phyloP scores from a whole-genome alignment of 2,113 vertebrate genomes.

The Ctenomys sociabilis region DNA sequence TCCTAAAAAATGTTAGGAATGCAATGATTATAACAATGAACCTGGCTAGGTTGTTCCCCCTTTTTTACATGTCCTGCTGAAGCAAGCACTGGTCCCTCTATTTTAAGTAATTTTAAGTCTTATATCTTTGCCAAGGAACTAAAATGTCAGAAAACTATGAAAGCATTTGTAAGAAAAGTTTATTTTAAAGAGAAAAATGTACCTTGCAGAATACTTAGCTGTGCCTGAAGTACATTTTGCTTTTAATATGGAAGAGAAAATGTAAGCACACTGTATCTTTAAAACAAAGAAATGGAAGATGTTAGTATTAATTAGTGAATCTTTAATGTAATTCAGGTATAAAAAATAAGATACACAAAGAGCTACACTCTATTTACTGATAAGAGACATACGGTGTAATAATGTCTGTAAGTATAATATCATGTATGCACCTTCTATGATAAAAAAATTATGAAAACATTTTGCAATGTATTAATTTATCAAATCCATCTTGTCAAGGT shows the following conservation, averaged over 20 bases:
- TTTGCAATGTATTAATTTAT: too few species aligned
- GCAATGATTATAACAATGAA: not conserved
- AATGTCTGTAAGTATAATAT: too few species aligned
- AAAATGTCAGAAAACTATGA: not conserved
- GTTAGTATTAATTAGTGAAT: too few species aligned
- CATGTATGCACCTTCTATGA: too few species aligned
- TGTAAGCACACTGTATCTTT: not conserved
- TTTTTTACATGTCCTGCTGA: not conserved
- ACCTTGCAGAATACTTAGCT: slow-evolving; percentile 2
- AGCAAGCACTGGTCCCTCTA: not conserved
- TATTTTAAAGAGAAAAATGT: not conserved
- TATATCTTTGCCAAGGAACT: not conserved
- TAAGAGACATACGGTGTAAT: too few species aligned
- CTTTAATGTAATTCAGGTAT: too few species aligned
- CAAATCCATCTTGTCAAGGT: too few species aligned
- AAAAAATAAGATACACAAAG: too few species aligned
- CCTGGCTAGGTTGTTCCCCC: not conserved
- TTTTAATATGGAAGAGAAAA: not conserved
- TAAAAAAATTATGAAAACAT: too few species aligned
- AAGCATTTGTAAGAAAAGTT: not conserved
- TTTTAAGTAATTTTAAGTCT: not conserved
- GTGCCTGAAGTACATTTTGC: not conserved
- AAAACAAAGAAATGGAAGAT: not conserved
- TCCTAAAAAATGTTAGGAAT: not conserved
- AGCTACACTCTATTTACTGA: too few species aligned